Evolutionary conservation across 2,113 vertebrate species (phyloP), one percentile per base, ranked within the genome.

Genomic region (Rhinogobius similis): DNA sequence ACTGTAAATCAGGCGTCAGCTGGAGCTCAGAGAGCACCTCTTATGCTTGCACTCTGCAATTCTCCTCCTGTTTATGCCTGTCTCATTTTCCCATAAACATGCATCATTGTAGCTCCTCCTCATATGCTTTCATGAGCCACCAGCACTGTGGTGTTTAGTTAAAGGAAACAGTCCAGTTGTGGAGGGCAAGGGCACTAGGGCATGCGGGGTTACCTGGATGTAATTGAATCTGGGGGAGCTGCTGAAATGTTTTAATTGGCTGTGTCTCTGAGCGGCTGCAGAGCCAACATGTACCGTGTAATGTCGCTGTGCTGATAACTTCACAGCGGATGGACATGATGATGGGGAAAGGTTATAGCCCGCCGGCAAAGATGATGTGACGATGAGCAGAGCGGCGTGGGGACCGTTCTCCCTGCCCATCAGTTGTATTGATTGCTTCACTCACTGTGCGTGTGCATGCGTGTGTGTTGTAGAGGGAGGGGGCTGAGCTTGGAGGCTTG

Each of bases 351-450:
- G 76, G 85, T 82, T 86, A 75, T 20, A 73, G 68, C 73, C 72
- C 50, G 38, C 32, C 53, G 52, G 83, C 70, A 67, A 73, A 80
- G 76, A 87, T 86, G 81, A 87, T 87, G 81, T 79, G 85, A 83
- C 75, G 75, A 68, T 68, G 74, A 82, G 77, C 67, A 18, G 70
- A 21, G 13, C 56, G 68, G 70, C 21, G 48, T 67, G 68, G 62
- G 29, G 64, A 63, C 67, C 48, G 48, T 68, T 75, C 78, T 73
- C 27, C 0, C 61, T 72, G 71, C 61, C 72, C 55, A 79, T 88
- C 78, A 65, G 71, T 63, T 59, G 62, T 83, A 88, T 90, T 65
- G 88, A 90, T 88, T 18, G 76, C 55, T 26, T 26, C 43, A 55
- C 23, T 48, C n/a, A n/a, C n/a, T n/a, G n/a, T n/a, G n/a, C n/a